phyloP scores from a whole-genome alignment of 2,113 vertebrate genomes.

The Centropus bengalensis region DNA sequence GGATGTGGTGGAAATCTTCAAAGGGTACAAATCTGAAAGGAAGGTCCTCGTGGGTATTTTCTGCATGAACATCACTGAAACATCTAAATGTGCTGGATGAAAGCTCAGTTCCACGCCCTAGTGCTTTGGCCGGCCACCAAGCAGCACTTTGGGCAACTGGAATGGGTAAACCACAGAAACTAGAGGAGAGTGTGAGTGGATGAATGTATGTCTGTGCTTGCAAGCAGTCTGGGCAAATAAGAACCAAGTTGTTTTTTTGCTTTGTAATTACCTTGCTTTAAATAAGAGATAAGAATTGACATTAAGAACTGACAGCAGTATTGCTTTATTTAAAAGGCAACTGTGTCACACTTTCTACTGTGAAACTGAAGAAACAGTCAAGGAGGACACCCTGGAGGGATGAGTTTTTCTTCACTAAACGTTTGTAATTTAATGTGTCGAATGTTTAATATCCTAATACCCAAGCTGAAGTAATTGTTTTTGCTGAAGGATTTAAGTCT shows the following conservation, averaged over 20 bases:
- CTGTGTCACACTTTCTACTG: rapidly evolving
- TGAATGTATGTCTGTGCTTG: background rate
- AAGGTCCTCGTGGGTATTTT: background rate
- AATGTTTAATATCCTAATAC: background rate
- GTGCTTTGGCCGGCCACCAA: constrained; percentile 28
- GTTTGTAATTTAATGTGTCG: background rate
- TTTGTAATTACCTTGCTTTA: background rate
- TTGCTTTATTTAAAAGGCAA: background rate
- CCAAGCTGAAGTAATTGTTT: background rate
- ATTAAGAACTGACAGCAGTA: background rate
- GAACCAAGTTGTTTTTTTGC: background rate
- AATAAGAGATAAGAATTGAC: background rate
- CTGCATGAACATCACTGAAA: background rate
- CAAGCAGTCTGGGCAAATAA: background rate
- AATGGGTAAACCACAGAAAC: constrained; percentile 10
- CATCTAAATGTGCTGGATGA: background rate
- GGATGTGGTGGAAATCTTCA: background rate
- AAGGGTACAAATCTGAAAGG: background rate
- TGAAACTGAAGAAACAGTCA: background rate
- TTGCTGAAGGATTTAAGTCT: background rate
- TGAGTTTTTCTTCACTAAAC: background rate
- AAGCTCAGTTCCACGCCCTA: constrained; percentile 2
- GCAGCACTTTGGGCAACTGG: background rate
- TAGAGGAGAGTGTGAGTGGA: background rate
- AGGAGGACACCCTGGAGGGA: background rate